Conservation (phyloP, 2,113 vertebrate genomes). For the Taurulus bubalis region DNA sequence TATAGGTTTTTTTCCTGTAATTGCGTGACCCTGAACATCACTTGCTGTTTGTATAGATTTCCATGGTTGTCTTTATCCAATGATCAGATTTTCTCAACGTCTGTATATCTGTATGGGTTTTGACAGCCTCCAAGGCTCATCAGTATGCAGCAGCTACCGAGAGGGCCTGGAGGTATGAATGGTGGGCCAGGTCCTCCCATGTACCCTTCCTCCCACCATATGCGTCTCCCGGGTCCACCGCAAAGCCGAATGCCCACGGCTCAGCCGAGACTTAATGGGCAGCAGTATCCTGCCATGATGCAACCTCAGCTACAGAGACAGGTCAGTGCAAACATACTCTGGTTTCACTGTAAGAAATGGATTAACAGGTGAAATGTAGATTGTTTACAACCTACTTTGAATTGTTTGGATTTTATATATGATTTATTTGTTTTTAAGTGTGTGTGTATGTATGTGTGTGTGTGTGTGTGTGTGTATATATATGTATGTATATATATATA, state of each 20-base stretch:
- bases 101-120: neutral
- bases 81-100: neutral
- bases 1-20: neutral
- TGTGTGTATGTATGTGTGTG: too few relatives aligned
- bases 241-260: slow-evolving; percentile 88
- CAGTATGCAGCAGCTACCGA: slow-evolving; percentile 96
- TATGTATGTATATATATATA: too few relatives aligned
- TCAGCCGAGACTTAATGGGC: slow-evolving; percentile 93
- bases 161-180: slow-evolving; percentile 90
- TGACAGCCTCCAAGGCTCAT: slow-evolving; percentile 96
- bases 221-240: slow-evolving; percentile 89
- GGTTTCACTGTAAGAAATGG: neutral
- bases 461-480: too few relatives aligned
- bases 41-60: neutral
- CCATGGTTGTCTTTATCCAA: neutral
- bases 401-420: neutral
- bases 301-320: slow-evolving; percentile 98
- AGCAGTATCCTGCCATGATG: slow-evolving; percentile 96
- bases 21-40: neutral
- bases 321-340: slow-evolving; percentile 82
- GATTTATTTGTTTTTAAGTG: neutral
- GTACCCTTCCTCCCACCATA: slow-evolving; percentile 94
- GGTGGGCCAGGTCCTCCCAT: slow-evolving; percentile 86
- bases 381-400: neutral
- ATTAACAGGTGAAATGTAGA: neutral